Percentiles rank a stretch among this genome's conserved stretches.
Conservation (phyloP, 2,888 invertebrate genomes). For the Limenitis camilla region DNA sequence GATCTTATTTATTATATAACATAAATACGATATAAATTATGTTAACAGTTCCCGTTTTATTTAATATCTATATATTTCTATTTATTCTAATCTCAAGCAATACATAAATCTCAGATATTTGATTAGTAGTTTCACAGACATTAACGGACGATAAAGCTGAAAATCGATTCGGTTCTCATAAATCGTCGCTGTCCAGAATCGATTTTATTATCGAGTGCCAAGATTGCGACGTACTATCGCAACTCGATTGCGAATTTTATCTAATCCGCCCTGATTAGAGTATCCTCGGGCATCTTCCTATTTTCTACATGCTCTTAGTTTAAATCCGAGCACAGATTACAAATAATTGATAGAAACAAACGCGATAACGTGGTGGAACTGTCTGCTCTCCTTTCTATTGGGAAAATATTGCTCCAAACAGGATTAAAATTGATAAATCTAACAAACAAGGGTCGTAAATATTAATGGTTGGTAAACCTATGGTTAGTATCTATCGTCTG, state of each 20-base stretch:
- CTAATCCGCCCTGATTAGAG: conserved; percentile 27
- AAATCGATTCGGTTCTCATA: conserved; percentile 27
- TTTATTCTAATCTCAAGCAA: conserved; percentile 1
- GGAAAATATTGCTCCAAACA: background rate
- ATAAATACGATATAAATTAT: background rate
- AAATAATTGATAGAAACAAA: conserved; percentile 21
- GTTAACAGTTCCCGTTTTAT: background rate
- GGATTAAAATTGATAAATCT: background rate
- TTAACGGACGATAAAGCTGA: conserved; percentile 24
- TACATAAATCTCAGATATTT: conserved; percentile 9
- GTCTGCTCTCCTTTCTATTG: conserved; percentile 4
- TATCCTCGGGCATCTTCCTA: conserved; percentile 23
- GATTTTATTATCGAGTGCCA: conserved; percentile 30
- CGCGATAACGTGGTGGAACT: conserved; percentile 13
- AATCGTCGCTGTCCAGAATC: conserved; percentile 27
- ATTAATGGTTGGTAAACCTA: background rate
- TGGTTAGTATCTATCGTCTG: no score
- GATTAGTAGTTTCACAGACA: conserved; percentile 14
- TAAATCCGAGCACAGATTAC: conserved; percentile 19
- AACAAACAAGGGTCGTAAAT: background rate
- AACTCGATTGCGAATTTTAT: conserved; percentile 27
- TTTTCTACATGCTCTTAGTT: conserved; percentile 20
- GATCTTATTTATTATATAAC: background rate
- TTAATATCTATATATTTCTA: background rate
- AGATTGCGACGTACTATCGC: conserved; percentile 23